A percentile compares a stretch with the other conserved stretches of the same genome.
Conservation (phyloP, 2,113 vertebrate genomes). For the Salminus brasiliensis region DNA sequence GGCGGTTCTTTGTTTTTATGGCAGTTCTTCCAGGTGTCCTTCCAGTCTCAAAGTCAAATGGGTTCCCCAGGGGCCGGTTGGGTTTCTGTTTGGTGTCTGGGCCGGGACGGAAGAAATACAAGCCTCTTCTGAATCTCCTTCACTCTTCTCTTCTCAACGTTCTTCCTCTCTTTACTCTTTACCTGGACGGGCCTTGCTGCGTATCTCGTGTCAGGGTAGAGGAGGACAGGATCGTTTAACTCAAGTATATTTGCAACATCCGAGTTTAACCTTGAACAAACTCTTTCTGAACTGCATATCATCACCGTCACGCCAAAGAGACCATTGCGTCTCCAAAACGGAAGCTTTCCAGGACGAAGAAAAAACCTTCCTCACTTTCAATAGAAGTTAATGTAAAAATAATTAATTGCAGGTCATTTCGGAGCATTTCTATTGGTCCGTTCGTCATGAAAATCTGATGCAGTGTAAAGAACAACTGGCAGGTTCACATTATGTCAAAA, state of each 20-base stretch:
- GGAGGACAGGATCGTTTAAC: slow-evolving; percentile 19
- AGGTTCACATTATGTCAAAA: too few species aligned
- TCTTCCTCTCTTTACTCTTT: slow-evolving; percentile 24
- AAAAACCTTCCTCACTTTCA: too few species aligned
- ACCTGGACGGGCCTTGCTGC: neutral
- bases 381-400: too few species aligned
- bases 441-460: too few species aligned
- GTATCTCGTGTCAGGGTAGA: slow-evolving; percentile 32
- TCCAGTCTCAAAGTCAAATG: slow-evolving; percentile 45
- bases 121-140: slow-evolving; percentile 36
- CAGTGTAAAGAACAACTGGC: too few species aligned
- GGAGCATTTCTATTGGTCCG: too few species aligned
- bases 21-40: slow-evolving; percentile 34
- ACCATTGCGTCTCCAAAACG: too few species aligned
- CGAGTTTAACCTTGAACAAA: slow-evolving; percentile 20
- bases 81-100: slow-evolving; percentile 41
- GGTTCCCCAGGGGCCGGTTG: slow-evolving; percentile 25
- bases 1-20: slow-evolving; percentile 4
- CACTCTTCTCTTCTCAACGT: neutral
- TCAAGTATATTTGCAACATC: neutral
- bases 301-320: too few species aligned
- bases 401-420: too few species aligned
- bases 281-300: neutral
- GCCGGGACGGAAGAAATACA: slow-evolving; percentile 43
- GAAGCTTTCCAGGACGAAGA: too few species aligned